Percentiles rank a stretch among this genome's conserved stretches.
These are phyloP conservation scores for Bradypodion pumilum DNA, from an alignment of 2,797 vertebrate species.

Conservation along the genomic window DNA sequence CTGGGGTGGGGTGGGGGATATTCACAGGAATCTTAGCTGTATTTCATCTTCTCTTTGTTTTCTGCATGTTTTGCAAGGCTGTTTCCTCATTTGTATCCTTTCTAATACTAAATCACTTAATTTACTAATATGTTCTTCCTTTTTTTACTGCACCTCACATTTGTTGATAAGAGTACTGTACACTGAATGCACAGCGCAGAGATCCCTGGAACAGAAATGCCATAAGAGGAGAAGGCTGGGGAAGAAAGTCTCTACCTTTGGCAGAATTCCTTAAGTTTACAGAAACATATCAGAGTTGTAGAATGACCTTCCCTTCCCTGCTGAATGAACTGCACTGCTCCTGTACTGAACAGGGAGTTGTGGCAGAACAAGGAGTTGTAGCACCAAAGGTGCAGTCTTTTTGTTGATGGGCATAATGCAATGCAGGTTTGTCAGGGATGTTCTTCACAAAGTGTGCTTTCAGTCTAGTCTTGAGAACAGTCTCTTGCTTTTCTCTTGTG, in stretches of 20 bases:
- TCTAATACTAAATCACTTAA: background rate
- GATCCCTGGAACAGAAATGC: background rate
- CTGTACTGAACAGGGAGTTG: background rate
- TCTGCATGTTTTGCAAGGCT: background rate
- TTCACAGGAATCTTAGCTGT: background rate
- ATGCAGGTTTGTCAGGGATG: background rate
- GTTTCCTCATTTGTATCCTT: background rate
- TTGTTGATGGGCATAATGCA: background rate
- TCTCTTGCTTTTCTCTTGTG: background rate
- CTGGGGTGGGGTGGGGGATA: background rate
- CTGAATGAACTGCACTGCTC: too few species aligned
- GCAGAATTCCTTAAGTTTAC: background rate
- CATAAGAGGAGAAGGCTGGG: too few species aligned
- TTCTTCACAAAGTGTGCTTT: background rate
- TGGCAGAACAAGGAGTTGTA: background rate
- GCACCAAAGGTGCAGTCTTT: background rate
- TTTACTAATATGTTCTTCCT: background rate
- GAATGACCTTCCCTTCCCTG: background rate
- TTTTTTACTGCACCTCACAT: background rate
- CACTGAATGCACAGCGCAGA: background rate
- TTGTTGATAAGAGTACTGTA: background rate
- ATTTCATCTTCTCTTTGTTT: background rate
- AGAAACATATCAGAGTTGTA: background rate
- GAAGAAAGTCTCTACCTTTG: background rate
- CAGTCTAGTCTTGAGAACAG: too few species aligned